phyloP scores from a whole-genome alignment of 2,797 vertebrate species.

The Borostomias antarcticus region DNA sequence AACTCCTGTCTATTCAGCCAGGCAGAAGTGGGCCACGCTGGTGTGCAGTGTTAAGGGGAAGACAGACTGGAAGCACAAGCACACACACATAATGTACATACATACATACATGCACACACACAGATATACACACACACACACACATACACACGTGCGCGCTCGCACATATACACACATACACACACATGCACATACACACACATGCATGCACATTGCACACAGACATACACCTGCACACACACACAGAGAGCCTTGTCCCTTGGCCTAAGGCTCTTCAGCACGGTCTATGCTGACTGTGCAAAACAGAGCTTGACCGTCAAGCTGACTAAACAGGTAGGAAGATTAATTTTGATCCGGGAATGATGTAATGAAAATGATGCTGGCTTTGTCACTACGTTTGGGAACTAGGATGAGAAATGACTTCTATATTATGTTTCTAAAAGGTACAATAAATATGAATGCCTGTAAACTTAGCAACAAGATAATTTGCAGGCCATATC shows the following conservation, averaged over 20 bases:
- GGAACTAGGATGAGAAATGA: too few species aligned
- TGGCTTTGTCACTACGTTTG: too few species aligned
- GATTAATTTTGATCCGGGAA: too few species aligned
- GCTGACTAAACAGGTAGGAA: too few species aligned
- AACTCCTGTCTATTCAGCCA: slow-evolving; percentile 58
- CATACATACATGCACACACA: slow-evolving; percentile 16
- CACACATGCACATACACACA: slow-evolving; percentile 8
- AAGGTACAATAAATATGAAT: too few species aligned
- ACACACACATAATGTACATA: slow-evolving; percentile 18
- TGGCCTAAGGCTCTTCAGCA: slow-evolving; percentile 34
- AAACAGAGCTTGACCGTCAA: background rate
- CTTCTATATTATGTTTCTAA: too few species aligned
- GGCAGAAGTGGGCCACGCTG: slow-evolving; percentile 74
- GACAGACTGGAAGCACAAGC: slow-evolving; percentile 39
- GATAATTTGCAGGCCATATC: too few species aligned
- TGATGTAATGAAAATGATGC: too few species aligned
- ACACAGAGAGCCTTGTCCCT: slow-evolving; percentile 26
- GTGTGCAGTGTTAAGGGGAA: slow-evolving; percentile 62
- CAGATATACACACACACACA: slow-evolving; percentile 15
- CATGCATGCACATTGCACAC: background rate
- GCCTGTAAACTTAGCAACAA: too few species aligned
- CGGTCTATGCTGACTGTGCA: background rate
- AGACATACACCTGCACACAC: background rate
- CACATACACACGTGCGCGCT: too few species aligned
- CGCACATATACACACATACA: background rate